phyloP scores from a whole-genome alignment of 2,797 vertebrate genomes.

The Rhabdomys pumilio region DNA sequence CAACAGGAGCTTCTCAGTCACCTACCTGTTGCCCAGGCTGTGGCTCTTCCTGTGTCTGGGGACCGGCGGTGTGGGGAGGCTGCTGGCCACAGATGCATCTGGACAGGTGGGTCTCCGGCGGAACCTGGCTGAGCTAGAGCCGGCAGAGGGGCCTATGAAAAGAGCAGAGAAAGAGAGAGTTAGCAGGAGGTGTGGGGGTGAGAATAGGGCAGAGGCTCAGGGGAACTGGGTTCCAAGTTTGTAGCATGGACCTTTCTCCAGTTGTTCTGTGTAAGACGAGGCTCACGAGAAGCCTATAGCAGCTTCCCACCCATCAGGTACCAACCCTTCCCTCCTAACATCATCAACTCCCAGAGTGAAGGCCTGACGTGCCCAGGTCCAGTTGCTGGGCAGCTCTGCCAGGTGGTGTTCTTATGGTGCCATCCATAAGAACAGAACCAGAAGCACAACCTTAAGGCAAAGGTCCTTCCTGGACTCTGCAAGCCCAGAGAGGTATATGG shows the following conservation, averaged over 20 bases:
- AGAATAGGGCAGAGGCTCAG: not conserved
- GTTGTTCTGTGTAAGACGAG: not conserved
- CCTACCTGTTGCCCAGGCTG: slow-evolving; percentile 98
- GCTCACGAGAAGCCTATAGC: not conserved
- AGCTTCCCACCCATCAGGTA: not conserved
- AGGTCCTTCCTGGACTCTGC: not conserved
- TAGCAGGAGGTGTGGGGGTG: too few relatives aligned
- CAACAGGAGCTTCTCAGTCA: slow-evolving; percentile 64
- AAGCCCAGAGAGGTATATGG: not conserved
- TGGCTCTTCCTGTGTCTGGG: slow-evolving; percentile 98
- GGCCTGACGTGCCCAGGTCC: not conserved
- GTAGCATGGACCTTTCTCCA: rapidly evolving
- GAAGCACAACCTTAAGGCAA: not conserved
- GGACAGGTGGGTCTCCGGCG: slow-evolving; percentile 96
- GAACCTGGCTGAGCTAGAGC: slow-evolving; percentile 92
- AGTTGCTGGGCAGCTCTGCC: not conserved
- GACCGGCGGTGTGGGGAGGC: slow-evolving; percentile 94
- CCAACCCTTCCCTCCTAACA: not conserved
- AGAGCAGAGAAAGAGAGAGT: slow-evolving; percentile 71
- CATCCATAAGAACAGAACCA: too few relatives aligned
- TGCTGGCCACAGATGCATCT: slow-evolving; percentile 94
- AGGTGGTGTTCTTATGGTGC: too few relatives aligned
- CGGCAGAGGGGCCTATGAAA: slow-evolving; percentile 93
- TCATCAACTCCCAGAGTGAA: not conserved
- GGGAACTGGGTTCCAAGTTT: not conserved